Evolutionary conservation across 2,113 vertebrate genomes (phyloP).

Genomic region (Xiphophorus couchianus): DNA sequence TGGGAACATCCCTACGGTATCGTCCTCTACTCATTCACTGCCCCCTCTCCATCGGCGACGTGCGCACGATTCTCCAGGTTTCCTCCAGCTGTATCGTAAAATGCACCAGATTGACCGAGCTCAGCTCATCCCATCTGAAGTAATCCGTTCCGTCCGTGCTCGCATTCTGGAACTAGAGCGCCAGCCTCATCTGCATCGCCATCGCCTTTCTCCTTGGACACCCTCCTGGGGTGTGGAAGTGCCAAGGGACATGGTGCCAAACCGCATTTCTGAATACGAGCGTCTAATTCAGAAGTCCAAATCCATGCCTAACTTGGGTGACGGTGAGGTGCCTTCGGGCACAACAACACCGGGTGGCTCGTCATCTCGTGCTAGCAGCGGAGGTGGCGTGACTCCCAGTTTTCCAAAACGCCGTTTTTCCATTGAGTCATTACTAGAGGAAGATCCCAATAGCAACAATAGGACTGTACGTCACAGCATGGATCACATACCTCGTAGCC

Average conservation of each 20-base stretch:
- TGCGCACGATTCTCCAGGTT: slow-evolving; percentile 87
- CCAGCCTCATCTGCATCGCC: slow-evolving; percentile 81
- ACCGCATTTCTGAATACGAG: slow-evolving; percentile 91
- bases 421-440: slow-evolving; percentile 91
- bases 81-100: slow-evolving; percentile 93
- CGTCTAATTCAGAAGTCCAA: slow-evolving; percentile 93
- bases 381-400: slow-evolving; percentile 65
- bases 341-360: slow-evolving; percentile 84
- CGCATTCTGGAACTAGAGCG: slow-evolving; percentile 90
- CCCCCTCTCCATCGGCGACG: slow-evolving; percentile 83
- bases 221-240: slow-evolving; percentile 86
- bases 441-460: slow-evolving; percentile 76
- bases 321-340: slow-evolving; percentile 83
- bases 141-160: slow-evolving; percentile 92
- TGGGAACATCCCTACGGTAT: slow-evolving; percentile 77
- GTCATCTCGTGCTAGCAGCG: slow-evolving; percentile 84
- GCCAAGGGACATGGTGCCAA: slow-evolving; percentile 89
- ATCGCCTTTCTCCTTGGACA: slow-evolving; percentile 74
- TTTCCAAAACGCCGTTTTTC: slow-evolving; percentile 89
- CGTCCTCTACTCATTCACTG: slow-evolving; percentile 64
- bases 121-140: slow-evolving; percentile 89
- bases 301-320: slow-evolving; percentile 93
- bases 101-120: slow-evolving; percentile 95
- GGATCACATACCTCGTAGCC: slow-evolving; percentile 73
- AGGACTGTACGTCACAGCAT: slow-evolving; percentile 40